phyloP scores from a whole-genome alignment of 2,797 vertebrate genomes.

The Pogoniulus pusillus region DNA sequence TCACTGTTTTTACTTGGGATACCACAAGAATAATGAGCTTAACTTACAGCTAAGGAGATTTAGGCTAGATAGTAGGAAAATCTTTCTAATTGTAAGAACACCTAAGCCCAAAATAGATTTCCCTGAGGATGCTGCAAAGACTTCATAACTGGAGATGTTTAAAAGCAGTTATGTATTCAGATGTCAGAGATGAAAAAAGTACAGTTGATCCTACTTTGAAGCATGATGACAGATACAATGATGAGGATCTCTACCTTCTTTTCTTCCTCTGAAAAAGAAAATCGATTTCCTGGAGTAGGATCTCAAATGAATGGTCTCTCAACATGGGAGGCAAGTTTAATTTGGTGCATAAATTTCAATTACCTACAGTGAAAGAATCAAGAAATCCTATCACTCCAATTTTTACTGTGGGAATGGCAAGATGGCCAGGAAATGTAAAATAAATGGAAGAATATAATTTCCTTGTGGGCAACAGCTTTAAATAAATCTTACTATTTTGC shows the following conservation, averaged over 20 bases:
- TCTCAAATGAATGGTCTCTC: background rate
- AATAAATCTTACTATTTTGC: background rate
- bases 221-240: background rate
- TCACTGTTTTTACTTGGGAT: background rate
- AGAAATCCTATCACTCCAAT: background rate
- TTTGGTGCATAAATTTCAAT: background rate
- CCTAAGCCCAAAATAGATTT: conserved; percentile 13
- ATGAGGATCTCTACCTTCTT: background rate
- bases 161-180: background rate
- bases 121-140: background rate
- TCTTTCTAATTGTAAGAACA: conserved; percentile 11
- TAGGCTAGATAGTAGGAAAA: conserved; percentile 36
- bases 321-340: background rate
- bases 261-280: background rate
- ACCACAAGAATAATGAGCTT: conserved; percentile 13
- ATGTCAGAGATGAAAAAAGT: background rate
- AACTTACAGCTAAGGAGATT: conserved; percentile 35
- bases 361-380: background rate
- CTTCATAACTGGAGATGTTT: background rate
- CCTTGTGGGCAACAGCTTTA: background rate
- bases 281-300: background rate
- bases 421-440: background rate
- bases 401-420: background rate
- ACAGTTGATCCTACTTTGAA: background rate
- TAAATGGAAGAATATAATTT: background rate